Conservation (phyloP, 2,797 vertebrate genomes). For the Hozukius guyotensis region DNA sequence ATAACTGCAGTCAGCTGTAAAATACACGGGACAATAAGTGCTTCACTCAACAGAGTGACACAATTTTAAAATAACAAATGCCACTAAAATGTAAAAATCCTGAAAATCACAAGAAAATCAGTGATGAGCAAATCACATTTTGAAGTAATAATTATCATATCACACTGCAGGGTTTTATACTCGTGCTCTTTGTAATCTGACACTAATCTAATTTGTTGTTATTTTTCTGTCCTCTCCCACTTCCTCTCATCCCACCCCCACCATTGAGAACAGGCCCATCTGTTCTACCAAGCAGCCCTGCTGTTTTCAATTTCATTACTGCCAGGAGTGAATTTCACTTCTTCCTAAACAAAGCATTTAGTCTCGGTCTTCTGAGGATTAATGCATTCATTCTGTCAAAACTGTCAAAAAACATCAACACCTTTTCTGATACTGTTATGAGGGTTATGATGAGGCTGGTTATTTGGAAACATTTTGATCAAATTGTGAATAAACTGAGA, state of each 20-base stretch:
- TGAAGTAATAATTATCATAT: not conserved
- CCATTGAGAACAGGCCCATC: slow-evolving; percentile 45
- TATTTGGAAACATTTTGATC: not conserved
- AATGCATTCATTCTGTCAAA: not conserved
- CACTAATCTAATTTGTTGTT: slow-evolving; percentile 4
- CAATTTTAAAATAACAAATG: not conserved
- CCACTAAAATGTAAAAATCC: not conserved
- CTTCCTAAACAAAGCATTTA: not conserved
- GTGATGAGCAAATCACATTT: not conserved
- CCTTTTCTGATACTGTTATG: not conserved
- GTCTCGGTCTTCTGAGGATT: not conserved
- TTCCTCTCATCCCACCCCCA: not conserved
- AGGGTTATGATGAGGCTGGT: not conserved
- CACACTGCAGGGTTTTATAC: not conserved
- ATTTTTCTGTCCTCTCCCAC: slow-evolving; percentile 4
- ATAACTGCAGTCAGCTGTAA: not conserved
- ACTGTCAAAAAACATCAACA: not conserved
- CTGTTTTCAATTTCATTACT: slow-evolving; percentile 41
- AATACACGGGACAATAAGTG: not conserved
- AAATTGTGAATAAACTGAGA: too few species aligned
- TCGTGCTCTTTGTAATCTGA: not conserved
- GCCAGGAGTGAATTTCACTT: slow-evolving; percentile 35
- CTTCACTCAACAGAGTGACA: not conserved
- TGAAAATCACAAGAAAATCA: not conserved
- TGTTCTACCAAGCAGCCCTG: slow-evolving; percentile 36